Evolutionary conservation across 2,797 vertebrate species (phyloP).

Genomic region (Scolopax bukidnonensis): DNA sequence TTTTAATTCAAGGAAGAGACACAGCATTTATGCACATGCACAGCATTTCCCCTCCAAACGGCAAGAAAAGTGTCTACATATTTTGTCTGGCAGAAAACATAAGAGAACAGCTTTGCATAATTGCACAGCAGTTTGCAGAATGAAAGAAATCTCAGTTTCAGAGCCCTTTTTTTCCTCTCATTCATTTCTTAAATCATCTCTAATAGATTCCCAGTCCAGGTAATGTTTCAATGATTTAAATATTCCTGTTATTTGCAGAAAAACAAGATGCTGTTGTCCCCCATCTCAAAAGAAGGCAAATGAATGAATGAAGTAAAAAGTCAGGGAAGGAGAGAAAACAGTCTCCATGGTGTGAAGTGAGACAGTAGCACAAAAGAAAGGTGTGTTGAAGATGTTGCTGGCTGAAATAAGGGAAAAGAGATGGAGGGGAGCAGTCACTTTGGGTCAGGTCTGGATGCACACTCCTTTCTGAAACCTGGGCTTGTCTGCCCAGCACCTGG

Average conservation of each 20-base stretch:
- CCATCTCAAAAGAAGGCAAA: background rate
- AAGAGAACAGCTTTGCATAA: constrained; percentile 54
- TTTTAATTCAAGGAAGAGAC: constrained; percentile 36
- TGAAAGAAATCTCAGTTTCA: constrained; percentile 1
- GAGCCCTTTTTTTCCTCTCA: background rate
- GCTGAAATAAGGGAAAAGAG: background rate
- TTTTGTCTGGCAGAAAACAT: constrained; percentile 61
- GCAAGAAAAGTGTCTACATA: constrained; percentile 47
- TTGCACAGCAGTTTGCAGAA: constrained; percentile 22
- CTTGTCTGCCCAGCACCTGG: background rate
- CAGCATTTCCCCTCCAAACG: constrained; percentile 50
- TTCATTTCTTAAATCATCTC: background rate
- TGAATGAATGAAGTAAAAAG: background rate
- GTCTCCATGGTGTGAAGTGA: background rate
- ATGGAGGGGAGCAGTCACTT: background rate
- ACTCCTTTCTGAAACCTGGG: background rate
- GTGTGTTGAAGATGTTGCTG: background rate
- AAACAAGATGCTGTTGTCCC: background rate
- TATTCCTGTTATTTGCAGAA: background rate
- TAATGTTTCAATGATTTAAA: background rate
- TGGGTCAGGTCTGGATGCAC: background rate
- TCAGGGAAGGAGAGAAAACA: background rate
- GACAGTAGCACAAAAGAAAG: background rate
- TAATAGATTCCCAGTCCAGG: background rate
- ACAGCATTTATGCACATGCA: constrained; percentile 47